Evolutionary conservation across 1,140 invertebrate species (phyloP).

Genomic region (Scaptomyza graminum): DNA sequence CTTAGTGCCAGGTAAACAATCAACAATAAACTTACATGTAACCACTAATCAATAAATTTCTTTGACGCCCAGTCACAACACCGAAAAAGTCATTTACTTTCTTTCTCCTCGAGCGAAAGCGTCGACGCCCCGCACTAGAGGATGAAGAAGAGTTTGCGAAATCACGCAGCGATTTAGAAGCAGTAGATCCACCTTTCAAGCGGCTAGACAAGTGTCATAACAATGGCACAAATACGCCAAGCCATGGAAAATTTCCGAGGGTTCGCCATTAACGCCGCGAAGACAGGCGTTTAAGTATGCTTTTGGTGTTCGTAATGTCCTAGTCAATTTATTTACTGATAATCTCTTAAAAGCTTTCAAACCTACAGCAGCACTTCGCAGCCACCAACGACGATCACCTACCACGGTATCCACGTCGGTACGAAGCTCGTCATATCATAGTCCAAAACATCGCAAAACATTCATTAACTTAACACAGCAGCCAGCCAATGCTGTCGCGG

Average conservation of each 20-base stretch:
- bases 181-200: constrained; percentile 95
- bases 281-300: constrained; percentile 91
- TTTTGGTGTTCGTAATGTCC: neutral
- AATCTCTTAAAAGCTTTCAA: constrained; percentile 63
- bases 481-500: constrained; percentile 73
- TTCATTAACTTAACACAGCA: constrained; percentile 82
- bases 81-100: constrained; percentile 99
- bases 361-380: constrained; percentile 84
- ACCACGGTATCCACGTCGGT: constrained; percentile 84
- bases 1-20: constrained; percentile 94
- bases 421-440: constrained; percentile 85
- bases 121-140: constrained; percentile 96
- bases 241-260: constrained; percentile 97
- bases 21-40: neutral
- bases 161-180: constrained; percentile 86
- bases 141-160: constrained; percentile 94
- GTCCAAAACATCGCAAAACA: constrained; percentile 85
- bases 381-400: constrained; percentile 85
- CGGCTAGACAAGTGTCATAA: constrained; percentile 96
- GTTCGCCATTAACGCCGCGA: constrained; percentile 96
- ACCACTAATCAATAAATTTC: neutral
- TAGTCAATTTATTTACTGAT: neutral
- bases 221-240: constrained; percentile 92
- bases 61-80: constrained; percentile 93
- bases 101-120: constrained; percentile 97